Conservation (phyloP, 2,888 invertebrate species). For the Congeria kusceri region DNA sequence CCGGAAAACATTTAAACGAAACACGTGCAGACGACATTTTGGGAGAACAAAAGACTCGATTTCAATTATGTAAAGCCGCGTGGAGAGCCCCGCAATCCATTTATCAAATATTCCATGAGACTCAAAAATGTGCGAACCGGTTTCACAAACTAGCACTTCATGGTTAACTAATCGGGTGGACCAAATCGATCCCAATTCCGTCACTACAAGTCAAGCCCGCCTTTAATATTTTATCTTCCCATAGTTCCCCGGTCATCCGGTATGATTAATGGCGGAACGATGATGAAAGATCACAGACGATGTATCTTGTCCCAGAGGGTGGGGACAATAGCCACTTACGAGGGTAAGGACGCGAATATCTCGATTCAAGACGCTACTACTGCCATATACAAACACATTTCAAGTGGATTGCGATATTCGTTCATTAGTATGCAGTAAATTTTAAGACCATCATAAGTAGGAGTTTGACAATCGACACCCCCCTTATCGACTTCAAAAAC, state of each 20-base stretch:
- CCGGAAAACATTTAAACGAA: constrained; percentile 13
- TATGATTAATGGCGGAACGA: constrained; percentile 60
- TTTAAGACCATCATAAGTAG: too few species aligned
- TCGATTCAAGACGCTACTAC: constrained; percentile 41
- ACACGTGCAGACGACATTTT: constrained; percentile 57
- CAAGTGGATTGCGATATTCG: constrained; percentile 28
- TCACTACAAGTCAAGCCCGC: constrained; percentile 47
- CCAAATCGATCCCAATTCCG: constrained; percentile 37
- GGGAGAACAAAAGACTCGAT: constrained; percentile 55
- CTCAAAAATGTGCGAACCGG: constrained; percentile 50
- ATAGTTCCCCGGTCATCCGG: constrained; percentile 41
- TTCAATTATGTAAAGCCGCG: constrained; percentile 63
- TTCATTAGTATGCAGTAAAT: constrained; percentile 5
- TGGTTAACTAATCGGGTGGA: constrained; percentile 48
- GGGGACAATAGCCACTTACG: constrained; percentile 53
- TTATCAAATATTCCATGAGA: constrained; percentile 53
- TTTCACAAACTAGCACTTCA: constrained; percentile 30
- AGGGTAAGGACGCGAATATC: constrained; percentile 44
- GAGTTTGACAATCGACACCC: too few species aligned
- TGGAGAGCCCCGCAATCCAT: constrained; percentile 35
- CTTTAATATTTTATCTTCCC: constrained; percentile 51
- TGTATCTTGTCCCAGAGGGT: constrained; percentile 50
- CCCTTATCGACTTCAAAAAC: too few species aligned
- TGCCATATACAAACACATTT: constrained; percentile 45
- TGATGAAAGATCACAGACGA: constrained; percentile 48